Percentiles rank a stretch among this genome's conserved stretches.
Conservation (phyloP, 2,113 vertebrate genomes). For the Pseudorasbora parva region DNA sequence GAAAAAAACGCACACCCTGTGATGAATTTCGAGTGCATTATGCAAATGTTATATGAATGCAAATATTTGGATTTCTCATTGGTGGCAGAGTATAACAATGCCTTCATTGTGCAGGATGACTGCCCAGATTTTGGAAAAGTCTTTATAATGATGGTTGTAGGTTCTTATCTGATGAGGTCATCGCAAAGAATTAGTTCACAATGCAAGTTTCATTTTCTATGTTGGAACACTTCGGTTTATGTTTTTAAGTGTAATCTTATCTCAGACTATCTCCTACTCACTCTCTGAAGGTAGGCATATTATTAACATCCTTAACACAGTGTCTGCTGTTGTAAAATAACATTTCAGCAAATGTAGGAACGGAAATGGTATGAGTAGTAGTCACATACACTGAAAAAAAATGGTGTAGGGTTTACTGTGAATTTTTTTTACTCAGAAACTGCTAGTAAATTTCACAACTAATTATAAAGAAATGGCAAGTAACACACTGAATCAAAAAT, state of each 20-base stretch:
- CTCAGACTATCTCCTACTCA: not conserved
- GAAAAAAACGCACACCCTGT: not conserved
- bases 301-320: not conserved
- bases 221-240: too few relatives aligned
- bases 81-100: not conserved
- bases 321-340: not conserved
- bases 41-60: not conserved
- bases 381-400: too few relatives aligned
- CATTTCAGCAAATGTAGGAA: not conserved
- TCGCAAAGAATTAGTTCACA: not conserved
- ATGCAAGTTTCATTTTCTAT: not conserved
- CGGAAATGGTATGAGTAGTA: not conserved
- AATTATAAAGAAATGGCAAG: too few relatives aligned
- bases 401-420: too few relatives aligned
- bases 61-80: not conserved
- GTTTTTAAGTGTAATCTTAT: not conserved
- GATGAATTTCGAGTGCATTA: not conserved
- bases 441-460: too few relatives aligned
- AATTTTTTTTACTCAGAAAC: too few relatives aligned
- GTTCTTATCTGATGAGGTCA: conserved; percentile 19
- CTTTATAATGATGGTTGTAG: not conserved
- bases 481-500: too few relatives aligned
- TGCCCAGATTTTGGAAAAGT: not conserved
- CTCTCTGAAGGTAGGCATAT: not conserved
- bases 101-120: not conserved